Base-by-base conservation (phyloP, 2,113 vertebrate species). In the Nestor notabilis region DNA sequence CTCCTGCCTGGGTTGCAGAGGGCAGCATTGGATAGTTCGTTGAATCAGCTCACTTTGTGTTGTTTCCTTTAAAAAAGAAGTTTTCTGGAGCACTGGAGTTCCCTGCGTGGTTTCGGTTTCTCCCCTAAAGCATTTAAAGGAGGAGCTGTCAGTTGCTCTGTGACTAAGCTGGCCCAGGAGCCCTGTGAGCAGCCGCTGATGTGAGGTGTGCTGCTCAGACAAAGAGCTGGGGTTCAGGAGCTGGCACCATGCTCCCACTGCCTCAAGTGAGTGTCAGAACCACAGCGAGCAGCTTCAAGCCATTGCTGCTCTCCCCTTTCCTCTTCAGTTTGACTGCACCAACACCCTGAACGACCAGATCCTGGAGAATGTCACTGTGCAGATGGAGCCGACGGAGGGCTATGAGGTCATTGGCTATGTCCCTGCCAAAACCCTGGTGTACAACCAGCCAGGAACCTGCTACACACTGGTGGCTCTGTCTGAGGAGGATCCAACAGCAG, bases 271-370 rank as follows among this genome's bases (percentile, higher is more conserved):
- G 33, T 35, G 56, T 58, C 56, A 24, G 33, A 58, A 58, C 21
- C 56, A 24, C 13, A 35, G 33, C 9, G 9, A 79, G 43, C 31
- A 33, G 78, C 84, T 77, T 87, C 93, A 37, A 85, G 66, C 72
- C 69, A 33, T 86, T 64, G 49, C 81, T 66, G 46, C 41, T 58
- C 41, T 95, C 50, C 56, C 27, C 39, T 81, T 79, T 49, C 37
- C 43, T 58, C 18, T 93, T 60, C 74, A 99, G 98, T 99, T 99
- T 97, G 98, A 99, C 91, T 99, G 98, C 93, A 98, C 98, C 0
- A 99, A 99, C 88, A 99, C 98, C 4, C 97, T 99, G 90, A 99
- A 98, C 0, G 98, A 99, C 93, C 98, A 98, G 96, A 98, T 98
- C 28, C 91, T 99, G 97, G 98, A 98, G 93, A 98, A 98, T 25